Evolutionary conservation across 2,888 invertebrate species (phyloP).

Genomic region (Drosophila peninsularis): DNA sequence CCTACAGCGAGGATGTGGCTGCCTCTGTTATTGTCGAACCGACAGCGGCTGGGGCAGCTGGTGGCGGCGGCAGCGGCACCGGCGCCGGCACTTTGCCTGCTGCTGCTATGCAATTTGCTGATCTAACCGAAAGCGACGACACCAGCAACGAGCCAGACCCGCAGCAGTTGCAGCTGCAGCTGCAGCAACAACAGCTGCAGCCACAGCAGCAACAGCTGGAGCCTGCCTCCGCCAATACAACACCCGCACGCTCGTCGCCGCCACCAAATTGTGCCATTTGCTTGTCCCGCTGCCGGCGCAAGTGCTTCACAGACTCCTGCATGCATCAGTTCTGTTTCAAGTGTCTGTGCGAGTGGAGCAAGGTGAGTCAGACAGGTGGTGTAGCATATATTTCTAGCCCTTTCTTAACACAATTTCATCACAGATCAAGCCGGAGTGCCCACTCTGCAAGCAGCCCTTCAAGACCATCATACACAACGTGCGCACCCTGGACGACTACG

Average conservation of each 20-base stretch:
- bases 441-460: slow-evolving; percentile 96
- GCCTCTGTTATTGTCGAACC: slow-evolving; percentile 64
- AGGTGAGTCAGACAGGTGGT: slow-evolving; percentile 86
- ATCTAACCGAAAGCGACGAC: slow-evolving; percentile 71
- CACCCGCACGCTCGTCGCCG: slow-evolving; percentile 86
- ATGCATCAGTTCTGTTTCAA: slow-evolving; percentile 97
- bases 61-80: slow-evolving; percentile 16
- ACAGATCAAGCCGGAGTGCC: slow-evolving; percentile 96
- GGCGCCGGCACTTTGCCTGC: slow-evolving; percentile 51
- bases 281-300: slow-evolving; percentile 93
- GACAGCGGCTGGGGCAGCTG: background rate
- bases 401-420: slow-evolving; percentile 16
- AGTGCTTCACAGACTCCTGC: slow-evolving; percentile 96
- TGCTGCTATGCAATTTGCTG: slow-evolving; percentile 72
- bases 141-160: slow-evolving; percentile 37
- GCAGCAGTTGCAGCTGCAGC: slow-evolving; percentile 4
- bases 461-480: slow-evolving; percentile 97
- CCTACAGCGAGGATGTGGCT: slow-evolving; percentile 45
- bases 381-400: no score
- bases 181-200: background rate
- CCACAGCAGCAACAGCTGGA: slow-evolving; percentile 21
- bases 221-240: slow-evolving; percentile 31
- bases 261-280: slow-evolving; percentile 97
- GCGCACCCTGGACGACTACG: slow-evolving; percentile 93
- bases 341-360: slow-evolving; percentile 97